Base-by-base conservation (phyloP, 2,888 invertebrate species). In the Neoascia interrupta region DNA sequence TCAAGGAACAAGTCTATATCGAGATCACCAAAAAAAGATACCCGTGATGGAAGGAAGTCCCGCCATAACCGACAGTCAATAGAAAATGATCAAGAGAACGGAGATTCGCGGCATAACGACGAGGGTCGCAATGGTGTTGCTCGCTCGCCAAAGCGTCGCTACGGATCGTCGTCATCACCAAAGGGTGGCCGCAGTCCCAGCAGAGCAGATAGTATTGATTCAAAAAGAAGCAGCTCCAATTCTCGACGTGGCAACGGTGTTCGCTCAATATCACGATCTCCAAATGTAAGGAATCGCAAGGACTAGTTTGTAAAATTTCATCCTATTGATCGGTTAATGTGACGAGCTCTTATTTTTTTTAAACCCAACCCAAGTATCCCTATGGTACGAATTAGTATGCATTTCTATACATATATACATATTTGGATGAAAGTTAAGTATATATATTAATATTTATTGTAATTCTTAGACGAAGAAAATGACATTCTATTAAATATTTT, bases 21-120 rank as follows among this genome's bases (percentile, higher is more conserved):
- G 3, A 81, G 81, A 18, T 90, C 91, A 16, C 88, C 89, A 87
- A 90, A 90, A 37, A 89, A 90, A 11, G 81, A 81, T 34, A 81
- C 81, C n/a, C 70, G 43, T 0, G 43, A 66, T 43, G 64, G 53
- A 70, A 61, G 61, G 5, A 45, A 53, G 39, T 18, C 49, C 13
- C 41, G 58, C 5, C 56, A 36, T 37, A 70, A 21, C 11, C 53
- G 56, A 16, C 45, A 31, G 5, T 63, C 68, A 5, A 16, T 39
- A 23, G 63, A 69, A 47, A 53, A 51, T 15, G 79, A 73, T 1
- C 28, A 66, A 16, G 66, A 68, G 58, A 64, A 66, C n/a, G 64
- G 47, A 1, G 45, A 36, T 11, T 41, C 34, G 10, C 47, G 69
- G 28, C 51, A 53, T 31, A 69, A 58, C 26, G 53, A 60, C 21